A percentile compares a stretch with the other conserved stretches of the same genome.
These are phyloP conservation scores for Notolepis coatsorum DNA, from an alignment of 2,797 vertebrate genomes.

Conservation along the genomic window DNA sequence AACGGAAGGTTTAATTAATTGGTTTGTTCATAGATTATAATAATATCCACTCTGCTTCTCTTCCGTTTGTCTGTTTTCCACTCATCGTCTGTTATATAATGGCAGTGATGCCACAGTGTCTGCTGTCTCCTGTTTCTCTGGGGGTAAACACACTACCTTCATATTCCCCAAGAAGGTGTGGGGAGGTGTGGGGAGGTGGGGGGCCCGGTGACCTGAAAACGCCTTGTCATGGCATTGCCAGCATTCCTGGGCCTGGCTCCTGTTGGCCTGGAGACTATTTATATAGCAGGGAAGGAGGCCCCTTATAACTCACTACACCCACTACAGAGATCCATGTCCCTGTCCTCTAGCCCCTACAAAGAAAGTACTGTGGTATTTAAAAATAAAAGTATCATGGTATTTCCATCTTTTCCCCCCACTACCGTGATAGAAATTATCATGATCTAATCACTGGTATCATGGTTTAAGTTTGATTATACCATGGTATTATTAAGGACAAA, in stretches of 20 bases:
- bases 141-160: constrained; percentile 53
- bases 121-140: constrained; percentile 35
- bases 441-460: too few species aligned
- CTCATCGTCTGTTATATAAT: constrained; percentile 19
- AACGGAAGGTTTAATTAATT: too few species aligned
- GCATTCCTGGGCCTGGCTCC: constrained; percentile 77
- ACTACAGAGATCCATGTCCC: constrained; percentile 35
- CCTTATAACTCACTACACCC: constrained; percentile 41
- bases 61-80: background rate
- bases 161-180: constrained; percentile 76
- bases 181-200: constrained; percentile 45
- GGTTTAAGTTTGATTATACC: too few species aligned
- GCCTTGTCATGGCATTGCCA: constrained; percentile 74
- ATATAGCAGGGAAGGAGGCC: constrained; percentile 75
- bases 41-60: background rate
- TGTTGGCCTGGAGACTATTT: constrained; percentile 79
- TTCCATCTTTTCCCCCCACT: too few species aligned
- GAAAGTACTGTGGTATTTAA: too few species aligned
- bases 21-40: background rate
- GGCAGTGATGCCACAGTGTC: background rate
- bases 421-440: too few species aligned
- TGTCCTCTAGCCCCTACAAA: constrained; percentile 9
- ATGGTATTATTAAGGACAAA: too few species aligned
- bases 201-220: constrained; percentile 66
- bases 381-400: too few species aligned